Percentiles rank a stretch among this genome's conserved stretches.
These are phyloP conservation scores for Microcebus murinus DNA, from an alignment of 2,113 vertebrate genomes.

Conservation along the genomic window DNA sequence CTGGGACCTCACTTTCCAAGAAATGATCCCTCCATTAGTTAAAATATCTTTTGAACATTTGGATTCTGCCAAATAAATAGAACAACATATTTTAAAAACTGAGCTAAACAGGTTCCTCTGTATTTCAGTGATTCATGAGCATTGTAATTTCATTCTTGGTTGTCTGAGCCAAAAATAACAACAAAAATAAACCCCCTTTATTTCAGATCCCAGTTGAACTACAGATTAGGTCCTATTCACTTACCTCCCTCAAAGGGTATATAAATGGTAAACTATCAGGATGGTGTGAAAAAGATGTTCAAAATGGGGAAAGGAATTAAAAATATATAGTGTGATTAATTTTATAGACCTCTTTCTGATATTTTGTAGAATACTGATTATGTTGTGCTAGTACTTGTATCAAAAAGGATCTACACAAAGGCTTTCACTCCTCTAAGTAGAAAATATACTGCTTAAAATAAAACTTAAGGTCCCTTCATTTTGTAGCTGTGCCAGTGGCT, in stretches of 20 bases:
- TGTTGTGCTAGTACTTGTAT: neutral
- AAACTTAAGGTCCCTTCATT: neutral
- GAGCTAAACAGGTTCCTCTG: neutral
- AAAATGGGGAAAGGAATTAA: neutral
- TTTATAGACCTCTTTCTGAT: neutral
- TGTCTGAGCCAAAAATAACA: neutral
- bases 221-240: neutral
- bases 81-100: neutral
- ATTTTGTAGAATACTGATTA: conserved; percentile 35
- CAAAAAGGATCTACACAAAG: neutral
- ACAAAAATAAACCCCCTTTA: conserved; percentile 25
- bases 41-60: conserved; percentile 6
- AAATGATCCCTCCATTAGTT: neutral
- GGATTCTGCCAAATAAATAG: conserved; percentile 33
- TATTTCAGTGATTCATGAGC: neutral
- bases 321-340: conserved; percentile 8
- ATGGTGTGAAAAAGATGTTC: neutral
- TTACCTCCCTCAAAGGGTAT: neutral
- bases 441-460: neutral
- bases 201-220: neutral
- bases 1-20: neutral
- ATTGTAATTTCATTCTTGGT: neutral
- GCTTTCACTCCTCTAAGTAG: neutral
- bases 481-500: neutral
- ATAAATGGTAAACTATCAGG: neutral